A percentile compares a stretch with the other conserved stretches of the same genome.
Evolutionary conservation across 2,888 invertebrate species (phyloP).

Genomic region (Hypercompe scribonia): DNA sequence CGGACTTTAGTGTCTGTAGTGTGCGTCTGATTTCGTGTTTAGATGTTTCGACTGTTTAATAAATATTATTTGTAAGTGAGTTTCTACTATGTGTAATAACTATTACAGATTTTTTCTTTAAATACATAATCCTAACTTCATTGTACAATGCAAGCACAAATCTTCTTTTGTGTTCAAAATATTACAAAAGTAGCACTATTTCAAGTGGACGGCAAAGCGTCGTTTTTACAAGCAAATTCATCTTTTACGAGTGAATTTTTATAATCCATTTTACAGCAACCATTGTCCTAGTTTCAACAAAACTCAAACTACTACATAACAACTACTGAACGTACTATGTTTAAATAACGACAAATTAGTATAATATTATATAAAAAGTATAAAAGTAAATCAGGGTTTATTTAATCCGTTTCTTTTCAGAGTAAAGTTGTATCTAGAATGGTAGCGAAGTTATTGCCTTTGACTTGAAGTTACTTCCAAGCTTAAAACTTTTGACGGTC

Average conservation of each 20-base stretch:
- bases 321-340: conserved; percentile 5
- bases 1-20: conserved; percentile 22
- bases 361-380: conserved; percentile 32
- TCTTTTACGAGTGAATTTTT: conserved; percentile 7
- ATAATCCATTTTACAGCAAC: conserved; percentile 10
- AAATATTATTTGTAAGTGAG: too few relatives aligned
- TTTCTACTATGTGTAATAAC: background rate
- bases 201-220: background rate
- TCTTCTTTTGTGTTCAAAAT: background rate
- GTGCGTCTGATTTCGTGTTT: too few relatives aligned
- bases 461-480: conserved; percentile 30
- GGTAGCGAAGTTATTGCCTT: conserved; percentile 31
- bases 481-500: conserved; percentile 47
- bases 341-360: conserved; percentile 22
- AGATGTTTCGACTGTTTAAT: too few relatives aligned
- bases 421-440: conserved; percentile 39
- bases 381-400: conserved; percentile 48
- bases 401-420: conserved; percentile 44
- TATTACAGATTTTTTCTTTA: too few relatives aligned
- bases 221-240: background rate
- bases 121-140: background rate
- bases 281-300: conserved; percentile 6
- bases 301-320: conserved; percentile 4
- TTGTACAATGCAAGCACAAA: background rate
- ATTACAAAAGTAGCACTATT: background rate